Conservation (phyloP, 2,888 invertebrate species). For the Euplagia quadripunctaria region DNA sequence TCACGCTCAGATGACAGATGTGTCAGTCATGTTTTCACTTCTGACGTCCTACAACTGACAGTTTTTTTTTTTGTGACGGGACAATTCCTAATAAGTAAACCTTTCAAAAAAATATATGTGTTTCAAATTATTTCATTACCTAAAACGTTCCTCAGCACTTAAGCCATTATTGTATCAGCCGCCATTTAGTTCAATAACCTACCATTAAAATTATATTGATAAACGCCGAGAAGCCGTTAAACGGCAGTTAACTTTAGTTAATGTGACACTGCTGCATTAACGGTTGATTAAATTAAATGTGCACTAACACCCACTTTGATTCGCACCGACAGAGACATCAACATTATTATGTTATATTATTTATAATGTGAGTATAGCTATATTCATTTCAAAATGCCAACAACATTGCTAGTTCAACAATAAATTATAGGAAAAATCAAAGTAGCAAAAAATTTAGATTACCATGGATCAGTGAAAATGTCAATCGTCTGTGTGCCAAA, state of each 20-base stretch:
- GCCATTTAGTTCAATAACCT: slow-evolving; percentile 35
- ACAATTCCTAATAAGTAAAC: too few species aligned
- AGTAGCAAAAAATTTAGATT: too few species aligned
- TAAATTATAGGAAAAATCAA: too few species aligned
- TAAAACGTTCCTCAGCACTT: slow-evolving; percentile 5
- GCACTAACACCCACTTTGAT: slow-evolving; percentile 27
- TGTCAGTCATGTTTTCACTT: too few species aligned
- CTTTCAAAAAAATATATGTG: not conserved
- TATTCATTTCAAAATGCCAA: too few species aligned
- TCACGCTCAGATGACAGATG: too few species aligned
- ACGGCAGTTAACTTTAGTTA: slow-evolving; percentile 34
- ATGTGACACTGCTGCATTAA: slow-evolving; percentile 47
- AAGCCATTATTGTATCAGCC: slow-evolving; percentile 12
- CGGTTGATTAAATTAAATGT: slow-evolving; percentile 42
- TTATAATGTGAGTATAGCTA: not conserved
- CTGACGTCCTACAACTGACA: too few species aligned
- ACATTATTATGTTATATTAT: not conserved
- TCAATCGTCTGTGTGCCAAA: too few species aligned
- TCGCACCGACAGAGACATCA: slow-evolving; percentile 14
- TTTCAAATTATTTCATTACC: not conserved
- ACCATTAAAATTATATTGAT: slow-evolving; percentile 39
- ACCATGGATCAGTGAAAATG: too few species aligned
- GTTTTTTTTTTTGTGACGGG: too few species aligned
- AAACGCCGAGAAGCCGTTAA: slow-evolving; percentile 42
- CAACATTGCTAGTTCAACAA: too few species aligned